phyloP scores from a whole-genome alignment of 2,797 vertebrate genomes.

The Botia almorhae region DNA sequence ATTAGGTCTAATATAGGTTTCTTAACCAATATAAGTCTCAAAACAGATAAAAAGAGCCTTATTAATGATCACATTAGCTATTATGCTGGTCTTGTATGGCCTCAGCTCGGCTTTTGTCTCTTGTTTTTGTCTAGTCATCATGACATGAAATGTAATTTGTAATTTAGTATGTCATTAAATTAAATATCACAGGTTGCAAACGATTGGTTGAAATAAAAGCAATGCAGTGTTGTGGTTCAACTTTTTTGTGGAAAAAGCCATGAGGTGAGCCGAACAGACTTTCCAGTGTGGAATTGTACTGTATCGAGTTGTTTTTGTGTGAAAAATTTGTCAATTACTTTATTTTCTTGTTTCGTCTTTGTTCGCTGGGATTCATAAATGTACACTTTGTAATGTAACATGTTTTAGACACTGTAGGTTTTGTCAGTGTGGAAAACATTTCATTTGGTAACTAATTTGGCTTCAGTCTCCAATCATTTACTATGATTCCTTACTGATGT shows the following conservation, averaged over 20 bases:
- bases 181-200: neutral
- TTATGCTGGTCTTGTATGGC: neutral
- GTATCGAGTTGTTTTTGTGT: too few relatives aligned
- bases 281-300: too few relatives aligned
- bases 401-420: neutral
- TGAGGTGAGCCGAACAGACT: neutral
- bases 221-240: constrained; percentile 10
- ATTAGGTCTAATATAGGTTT: too few relatives aligned
- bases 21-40: too few relatives aligned
- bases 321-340: too few relatives aligned
- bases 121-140: constrained; percentile 32
- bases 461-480: constrained; percentile 32
- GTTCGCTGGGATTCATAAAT: neutral
- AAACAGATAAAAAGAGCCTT: too few relatives aligned
- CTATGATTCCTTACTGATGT: constrained; percentile 17
- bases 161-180: neutral
- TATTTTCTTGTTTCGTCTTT: neutral
- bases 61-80: neutral
- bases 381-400: neutral
- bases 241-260: too few relatives aligned
- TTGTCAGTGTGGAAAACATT: constrained; percentile 1
- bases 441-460: constrained; percentile 29
- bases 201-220: neutral
- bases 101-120: neutral
- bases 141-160: constrained; percentile 26